Evolutionary conservation across 2,797 vertebrate species (phyloP), one percentile per base, ranked within the genome.

Genomic region (Urosaurus nigricauda): DNA sequence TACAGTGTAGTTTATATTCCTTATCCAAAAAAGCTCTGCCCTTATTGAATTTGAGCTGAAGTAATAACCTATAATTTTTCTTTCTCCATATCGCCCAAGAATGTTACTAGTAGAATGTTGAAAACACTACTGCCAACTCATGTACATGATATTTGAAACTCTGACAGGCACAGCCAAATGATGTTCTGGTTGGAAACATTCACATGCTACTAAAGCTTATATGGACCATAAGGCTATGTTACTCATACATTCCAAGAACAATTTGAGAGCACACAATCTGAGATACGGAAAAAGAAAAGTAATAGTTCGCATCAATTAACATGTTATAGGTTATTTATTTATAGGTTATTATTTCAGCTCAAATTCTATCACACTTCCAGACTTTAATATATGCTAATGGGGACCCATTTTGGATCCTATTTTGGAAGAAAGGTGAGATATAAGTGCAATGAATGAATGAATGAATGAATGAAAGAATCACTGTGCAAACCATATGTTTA

Each of bases 1-100:
- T 89, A 71, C 0, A 60, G 24, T 87, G 88, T 79, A 92, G 78
- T 93, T 94, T 93, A 63, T 73, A 92, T 91, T 91, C 91, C 93
- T 95, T 58, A 40, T 93, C 60, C 85, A 91, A 60, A 16, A 19
- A 63, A 81, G n/a, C 19, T 89, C 47, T 79, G 29, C 73, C 37
- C n/a, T 77, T 51, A 83, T 0, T 88, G 85, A 79, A 88, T 91
- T 77, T 90, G 88, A 88, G 60, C 9, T 29, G 89, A 87, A 90
- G 2, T 47, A 65, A 70, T 47, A 40, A 21, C 26, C 21, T 16
- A 91, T 90, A 51, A 3, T 32, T 84, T 68, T 90, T 68, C 0
- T 3, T 29, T 89, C 32, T 91, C 65, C 35, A 11, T 3, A 91
- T 53, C 73, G 85, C 91, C 40, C 9, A 37, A 73, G 2, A 63